Evolutionary conservation across 1,140 invertebrate genomes (phyloP).

Genomic region (Lordiphosa stackelbergi): DNA sequence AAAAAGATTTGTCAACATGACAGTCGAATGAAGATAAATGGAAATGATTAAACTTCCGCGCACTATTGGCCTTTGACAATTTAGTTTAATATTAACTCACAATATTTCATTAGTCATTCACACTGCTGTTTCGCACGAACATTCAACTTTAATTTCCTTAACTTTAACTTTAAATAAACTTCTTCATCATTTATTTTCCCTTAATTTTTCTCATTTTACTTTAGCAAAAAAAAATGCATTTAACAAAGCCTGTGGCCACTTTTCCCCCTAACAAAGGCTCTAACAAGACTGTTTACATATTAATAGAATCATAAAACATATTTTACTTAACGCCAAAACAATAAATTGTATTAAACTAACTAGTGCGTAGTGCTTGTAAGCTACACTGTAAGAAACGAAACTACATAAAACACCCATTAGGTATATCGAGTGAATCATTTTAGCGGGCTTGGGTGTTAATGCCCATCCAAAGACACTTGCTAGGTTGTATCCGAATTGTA

Average conservation of each 20-base stretch:
- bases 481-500: conserved; percentile 67
- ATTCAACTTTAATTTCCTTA: background rate
- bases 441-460: conserved; percentile 48
- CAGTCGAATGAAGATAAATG: no score
- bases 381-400: conserved; percentile 39
- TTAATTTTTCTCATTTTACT: background rate
- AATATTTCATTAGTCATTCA: no score
- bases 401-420: conserved; percentile 65
- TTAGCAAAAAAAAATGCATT: conserved; percentile 40
- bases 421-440: conserved; percentile 67
- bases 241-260: conserved; percentile 45
- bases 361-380: conserved; percentile 48
- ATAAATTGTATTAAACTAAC: conserved; percentile 40
- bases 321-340: conserved; percentile 65
- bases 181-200: background rate
- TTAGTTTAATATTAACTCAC: no score
- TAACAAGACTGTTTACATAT: conserved; percentile 64
- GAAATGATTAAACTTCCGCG: no score
- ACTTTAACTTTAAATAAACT: background rate
- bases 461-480: conserved; percentile 40
- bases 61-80: no score
- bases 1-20: no score
- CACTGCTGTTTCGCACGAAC: no score
- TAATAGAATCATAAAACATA: conserved; percentile 29
- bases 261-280: conserved; percentile 25